Base-by-base conservation (phyloP, 1,140 invertebrate genomes). In the Zaprionus ornatus region DNA sequence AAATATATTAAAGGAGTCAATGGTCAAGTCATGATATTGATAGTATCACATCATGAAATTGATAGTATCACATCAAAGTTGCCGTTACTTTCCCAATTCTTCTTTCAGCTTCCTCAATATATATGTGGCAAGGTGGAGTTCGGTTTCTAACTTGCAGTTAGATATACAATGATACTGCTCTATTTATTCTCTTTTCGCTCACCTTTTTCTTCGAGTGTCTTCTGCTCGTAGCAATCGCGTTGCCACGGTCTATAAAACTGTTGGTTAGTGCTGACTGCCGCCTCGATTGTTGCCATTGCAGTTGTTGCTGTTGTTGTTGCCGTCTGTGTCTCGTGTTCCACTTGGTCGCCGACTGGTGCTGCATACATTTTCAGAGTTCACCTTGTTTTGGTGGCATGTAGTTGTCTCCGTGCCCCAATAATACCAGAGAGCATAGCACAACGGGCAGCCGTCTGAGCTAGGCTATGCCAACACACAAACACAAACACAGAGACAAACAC, bases 241-340 rank as follows among this genome's bases (percentile, higher is more conserved):
- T 84, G 80, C 77, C 74, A 57, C 74, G 67, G 62, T 50, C 80
- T 61, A 76, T 84, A 84, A 88, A 87, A 88, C 77, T 69, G 80
- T 88, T 79, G 32, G 63, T 75, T 79, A 72, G 71, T 65, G 71
- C 59, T 54, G 29, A 65, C 63, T 77, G 69, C 67, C 67, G 57
- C 63, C 74, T 61, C 64, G 40, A 50, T 57, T 83, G 79, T 79
- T 59, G 64, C 65, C 35, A 23, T 54, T 67, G 15, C n/a, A 13
- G 61, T n/a, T 52, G 17, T 21, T 63, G 27, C 29, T 68, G 64
- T 56, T 40, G 65, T 57, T 64, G 45, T 59, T 61, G 48, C 19
- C 54, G 62, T 56, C 40, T 77, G 61, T 71, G 59, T 56, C 68
- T 54, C 35, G 61, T 56, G 67, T 63, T 82, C 48, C 71, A 82